Percentiles rank a stretch among this genome's conserved stretches.
Conservation (phyloP, 2,888 invertebrate genomes). For the Erebia palarica region DNA sequence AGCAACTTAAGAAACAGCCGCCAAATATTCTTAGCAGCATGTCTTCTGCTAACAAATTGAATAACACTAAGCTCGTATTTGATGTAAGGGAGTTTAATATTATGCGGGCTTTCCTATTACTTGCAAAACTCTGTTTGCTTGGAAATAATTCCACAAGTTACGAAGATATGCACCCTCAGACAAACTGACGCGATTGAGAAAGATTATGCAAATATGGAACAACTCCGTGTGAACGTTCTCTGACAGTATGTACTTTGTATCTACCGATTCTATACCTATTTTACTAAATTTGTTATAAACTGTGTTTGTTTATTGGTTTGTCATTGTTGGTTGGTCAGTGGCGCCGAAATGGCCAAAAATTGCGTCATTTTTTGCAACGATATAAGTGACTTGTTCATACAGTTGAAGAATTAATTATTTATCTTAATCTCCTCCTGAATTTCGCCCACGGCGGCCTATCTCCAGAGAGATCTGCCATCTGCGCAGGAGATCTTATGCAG, state of each 20-base stretch:
- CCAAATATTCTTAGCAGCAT: conserved; percentile 22
- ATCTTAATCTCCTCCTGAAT: too few species aligned
- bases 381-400: too few species aligned
- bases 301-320: too few species aligned
- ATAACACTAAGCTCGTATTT: conserved; percentile 26
- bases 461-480: too few species aligned
- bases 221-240: background rate
- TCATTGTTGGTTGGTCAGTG: too few species aligned
- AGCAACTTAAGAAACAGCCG: background rate
- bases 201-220: background rate
- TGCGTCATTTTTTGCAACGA: too few species aligned
- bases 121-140: background rate
- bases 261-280: background rate
- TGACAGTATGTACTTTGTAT: background rate
- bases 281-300: too few species aligned
- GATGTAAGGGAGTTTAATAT: conserved; percentile 35
- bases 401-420: too few species aligned
- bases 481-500: too few species aligned
- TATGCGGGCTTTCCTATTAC: conserved; percentile 12
- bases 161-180: background rate
- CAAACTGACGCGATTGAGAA: background rate
- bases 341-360: too few species aligned
- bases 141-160: background rate
- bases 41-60: conserved; percentile 21
- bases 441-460: too few species aligned